A percentile compares a stretch with the other conserved stretches of the same genome.
Evolutionary conservation across 2,888 invertebrate genomes (phyloP).

Genomic region (Digitonthophagus gazella): DNA sequence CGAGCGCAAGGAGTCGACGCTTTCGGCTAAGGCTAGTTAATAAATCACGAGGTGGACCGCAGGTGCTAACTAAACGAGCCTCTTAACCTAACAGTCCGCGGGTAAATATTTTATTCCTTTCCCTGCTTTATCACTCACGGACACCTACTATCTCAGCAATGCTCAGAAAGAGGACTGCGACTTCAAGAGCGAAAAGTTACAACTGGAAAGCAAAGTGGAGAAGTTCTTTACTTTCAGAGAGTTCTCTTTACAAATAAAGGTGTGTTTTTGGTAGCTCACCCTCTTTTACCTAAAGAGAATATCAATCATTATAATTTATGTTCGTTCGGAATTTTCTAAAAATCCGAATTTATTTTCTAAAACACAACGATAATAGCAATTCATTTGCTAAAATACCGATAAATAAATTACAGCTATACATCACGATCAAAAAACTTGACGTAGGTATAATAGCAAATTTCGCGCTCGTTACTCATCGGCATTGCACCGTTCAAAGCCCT

Average conservation of each 20-base stretch:
- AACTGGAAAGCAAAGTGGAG: too few species aligned
- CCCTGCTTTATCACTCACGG: constrained; percentile 21
- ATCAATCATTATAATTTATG: too few species aligned
- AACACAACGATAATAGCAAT: too few species aligned
- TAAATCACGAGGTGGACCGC: constrained; percentile 44
- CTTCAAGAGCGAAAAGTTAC: not conserved
- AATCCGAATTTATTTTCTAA: too few species aligned
- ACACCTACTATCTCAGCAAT: not conserved
- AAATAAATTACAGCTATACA: not conserved
- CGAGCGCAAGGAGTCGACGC: constrained; percentile 30
- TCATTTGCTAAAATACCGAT: not conserved
- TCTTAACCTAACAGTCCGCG: constrained; percentile 37
- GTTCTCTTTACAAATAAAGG: too few species aligned
- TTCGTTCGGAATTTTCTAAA: too few species aligned
- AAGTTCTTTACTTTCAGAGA: too few species aligned
- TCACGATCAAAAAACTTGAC: not conserved
- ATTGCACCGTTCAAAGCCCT: not conserved
- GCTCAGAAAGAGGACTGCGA: not conserved
- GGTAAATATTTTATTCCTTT: constrained; percentile 38
- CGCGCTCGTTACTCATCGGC: not conserved
- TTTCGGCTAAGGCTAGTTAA: constrained; percentile 39
- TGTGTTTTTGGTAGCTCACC: too few species aligned
- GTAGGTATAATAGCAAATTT: too few species aligned
- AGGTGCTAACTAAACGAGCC: constrained; percentile 40
- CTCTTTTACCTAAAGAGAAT: too few species aligned